Evolutionary conservation across 2,797 vertebrate genomes (phyloP), one percentile per base, ranked within the genome.

Genomic region (Mergus octosetaceus): DNA sequence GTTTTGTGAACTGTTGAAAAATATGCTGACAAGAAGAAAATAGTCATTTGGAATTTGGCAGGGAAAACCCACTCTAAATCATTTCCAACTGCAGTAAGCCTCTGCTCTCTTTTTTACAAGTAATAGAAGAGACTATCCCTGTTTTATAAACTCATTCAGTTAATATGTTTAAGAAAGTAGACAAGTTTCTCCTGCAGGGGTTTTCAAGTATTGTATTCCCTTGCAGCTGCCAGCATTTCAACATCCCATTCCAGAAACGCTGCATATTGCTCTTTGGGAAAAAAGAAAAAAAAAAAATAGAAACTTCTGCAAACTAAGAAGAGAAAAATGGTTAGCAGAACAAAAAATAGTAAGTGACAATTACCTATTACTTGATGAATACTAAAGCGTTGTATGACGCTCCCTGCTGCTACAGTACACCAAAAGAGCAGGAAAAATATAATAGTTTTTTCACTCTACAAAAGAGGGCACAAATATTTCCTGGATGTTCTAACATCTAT

Each of bases 1-100:
- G 28, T 90, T 83, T 64, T 92, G 88, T 85, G 78, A 92, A 90
- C 61, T 87, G 75, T 3, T 85, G 74, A 87, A 95, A 95, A 94
- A 82, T 51, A 96, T 6, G 45, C 58, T 93, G 86, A 74, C 84
- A 77, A 94, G 41, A 94, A 72, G 65, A 89, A 94, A 74, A 54
- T 7, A 80, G 43, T 41, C 1, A 53, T 85, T 69, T 25, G 20
- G 61, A 89, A 93, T 87, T 70, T 90, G 62, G 89, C 81, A 95
- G 66, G 85, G 58, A 85, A 92, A 94, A 90, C 30, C 13, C 65
- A 81, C 34, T 85, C 77, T 83, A 95, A 95, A 93, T 94, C 22
- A 83, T 62, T 95, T 93, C 85, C 88, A 89, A 93, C 41, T 77
- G 78, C 61, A 87, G 1, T 77, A 87, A 95, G 69, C 30, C 81